Conservation (phyloP, 2,797 vertebrate genomes). For the Melanotaenia trifasciata region DNA sequence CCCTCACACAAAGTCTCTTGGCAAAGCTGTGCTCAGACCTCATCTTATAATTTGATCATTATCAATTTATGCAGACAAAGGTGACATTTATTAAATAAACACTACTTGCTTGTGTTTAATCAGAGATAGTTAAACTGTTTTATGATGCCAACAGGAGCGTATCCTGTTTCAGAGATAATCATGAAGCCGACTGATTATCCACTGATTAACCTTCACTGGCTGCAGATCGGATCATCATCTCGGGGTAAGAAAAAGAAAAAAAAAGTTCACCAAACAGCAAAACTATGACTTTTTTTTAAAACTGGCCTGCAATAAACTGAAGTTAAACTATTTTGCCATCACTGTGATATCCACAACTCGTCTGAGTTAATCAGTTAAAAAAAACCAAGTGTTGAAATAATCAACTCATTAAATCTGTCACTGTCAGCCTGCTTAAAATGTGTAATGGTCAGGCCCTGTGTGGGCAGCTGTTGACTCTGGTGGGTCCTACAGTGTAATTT, state of each 20-base stretch:
- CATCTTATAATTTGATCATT: neutral
- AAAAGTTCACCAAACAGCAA: constrained; percentile 3
- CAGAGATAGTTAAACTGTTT: neutral
- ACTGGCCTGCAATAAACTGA: constrained; percentile 1
- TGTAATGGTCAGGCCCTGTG: neutral
- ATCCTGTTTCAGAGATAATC: neutral
- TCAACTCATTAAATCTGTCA: neutral
- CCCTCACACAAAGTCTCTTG: constrained; percentile 4
- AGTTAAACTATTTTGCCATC: constrained; percentile 4
- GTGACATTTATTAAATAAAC: neutral
- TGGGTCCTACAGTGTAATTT: no score
- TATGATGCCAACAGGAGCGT: neutral
- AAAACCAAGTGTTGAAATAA: neutral
- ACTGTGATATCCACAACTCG: neutral
- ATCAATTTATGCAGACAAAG: neutral
- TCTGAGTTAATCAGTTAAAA: constrained; percentile 3
- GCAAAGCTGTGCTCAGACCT: neutral
- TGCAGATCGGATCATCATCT: constrained; percentile 14
- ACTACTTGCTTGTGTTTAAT: neutral
- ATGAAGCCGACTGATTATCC: constrained; percentile 20
- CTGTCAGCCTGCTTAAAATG: neutral
- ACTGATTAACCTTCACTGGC: constrained; percentile 10
- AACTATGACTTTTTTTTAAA: constrained; percentile 25
- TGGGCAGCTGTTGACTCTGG: no score
- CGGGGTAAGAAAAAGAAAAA: neutral